Evolutionary conservation across 1,140 invertebrate genomes (phyloP), one percentile per base, ranked within the genome.

Genomic region (Lepidostoma basale): DNA sequence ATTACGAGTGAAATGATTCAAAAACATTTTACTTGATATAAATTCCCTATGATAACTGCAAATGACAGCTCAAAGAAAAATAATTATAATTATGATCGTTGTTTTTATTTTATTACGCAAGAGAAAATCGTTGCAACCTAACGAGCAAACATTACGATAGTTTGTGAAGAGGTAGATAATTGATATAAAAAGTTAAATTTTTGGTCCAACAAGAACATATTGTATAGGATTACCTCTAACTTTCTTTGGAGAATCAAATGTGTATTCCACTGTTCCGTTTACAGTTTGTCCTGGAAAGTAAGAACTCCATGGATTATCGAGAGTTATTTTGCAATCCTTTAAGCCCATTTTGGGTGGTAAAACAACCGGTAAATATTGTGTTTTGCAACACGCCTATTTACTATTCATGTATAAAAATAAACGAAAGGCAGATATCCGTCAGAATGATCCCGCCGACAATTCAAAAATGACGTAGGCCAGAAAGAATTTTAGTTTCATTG

Each of bases 261-360:
- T 82, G 65, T 88, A 78, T 76, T 87, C 82, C 36, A 88, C 85
- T 74, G 84, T 83, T 12, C 88, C 89, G 73, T 88, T 87, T 3
- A 90, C 77, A 10, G 84, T 87, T 80, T 90, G 87, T 1, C 88
- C 88, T 20, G 86, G 85, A 77, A 88, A 89, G 75, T 89, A 90
- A 0, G 87, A 87, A 69, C 84, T 85, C 72, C 81, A 85, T 30
- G 86, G 86, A 77, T 88, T 89, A 74, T 89, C 88, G 68, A 89
- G 83, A 70, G 83, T 81, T 63, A 90, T 87, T 74, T 83, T 80
- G 74, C 87, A 86, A 75, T 85, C 84, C 76, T 86, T 85, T 6
- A 86, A 74, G 68, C 85, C 85, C 70, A 73, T 73, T 33, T 68
- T 66, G 26, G 18, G n/a, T n/a, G n/a, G n/a, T n/a, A n/a, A n/a